These are phyloP conservation scores for Gymnogyps californianus DNA, from an alignment of 2,113 vertebrate species.

Conservation along the genomic window DNA sequence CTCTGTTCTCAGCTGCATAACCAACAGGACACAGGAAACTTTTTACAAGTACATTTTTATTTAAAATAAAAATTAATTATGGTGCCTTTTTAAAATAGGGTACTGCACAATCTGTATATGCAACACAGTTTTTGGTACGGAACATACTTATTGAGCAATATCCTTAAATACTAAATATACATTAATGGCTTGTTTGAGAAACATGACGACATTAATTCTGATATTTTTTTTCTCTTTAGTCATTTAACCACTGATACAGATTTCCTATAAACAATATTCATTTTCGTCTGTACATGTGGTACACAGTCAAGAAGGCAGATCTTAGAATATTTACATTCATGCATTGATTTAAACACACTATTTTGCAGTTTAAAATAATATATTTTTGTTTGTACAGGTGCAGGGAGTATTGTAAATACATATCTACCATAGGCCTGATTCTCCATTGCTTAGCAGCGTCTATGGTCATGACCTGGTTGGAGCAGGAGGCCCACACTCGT, in stretches of 20 bases:
- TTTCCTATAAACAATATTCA: conserved; percentile 75
- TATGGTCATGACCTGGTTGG: conserved; percentile 47
- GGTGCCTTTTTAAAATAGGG: conserved; percentile 76
- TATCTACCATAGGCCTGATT: conserved; percentile 67
- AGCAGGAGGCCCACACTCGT: conserved; percentile 13
- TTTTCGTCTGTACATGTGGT: conserved; percentile 78
- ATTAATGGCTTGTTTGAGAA: conserved; percentile 83
- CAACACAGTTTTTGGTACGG: conserved; percentile 78
- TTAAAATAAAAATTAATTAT: conserved; percentile 90
- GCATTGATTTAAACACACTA: conserved; percentile 79
- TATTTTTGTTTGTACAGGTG: conserved; percentile 73
- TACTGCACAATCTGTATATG: conserved; percentile 72
- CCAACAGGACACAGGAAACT: background rate
- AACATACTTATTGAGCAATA: conserved; percentile 79
- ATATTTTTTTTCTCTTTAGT: conserved; percentile 72
- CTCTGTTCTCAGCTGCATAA: background rate
- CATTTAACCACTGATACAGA: conserved; percentile 72
- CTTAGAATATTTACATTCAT: conserved; percentile 91
- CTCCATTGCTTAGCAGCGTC: conserved; percentile 69
- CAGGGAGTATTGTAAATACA: conserved; percentile 76
- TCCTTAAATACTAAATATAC: conserved; percentile 80
- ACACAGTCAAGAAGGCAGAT: conserved; percentile 85
- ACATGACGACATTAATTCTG: conserved; percentile 78
- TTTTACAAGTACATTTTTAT: conserved; percentile 88
- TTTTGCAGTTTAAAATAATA: conserved; percentile 70